phyloP scores from a whole-genome alignment of 1,140 invertebrate species.

The Brachionus calyciflorus region DNA sequence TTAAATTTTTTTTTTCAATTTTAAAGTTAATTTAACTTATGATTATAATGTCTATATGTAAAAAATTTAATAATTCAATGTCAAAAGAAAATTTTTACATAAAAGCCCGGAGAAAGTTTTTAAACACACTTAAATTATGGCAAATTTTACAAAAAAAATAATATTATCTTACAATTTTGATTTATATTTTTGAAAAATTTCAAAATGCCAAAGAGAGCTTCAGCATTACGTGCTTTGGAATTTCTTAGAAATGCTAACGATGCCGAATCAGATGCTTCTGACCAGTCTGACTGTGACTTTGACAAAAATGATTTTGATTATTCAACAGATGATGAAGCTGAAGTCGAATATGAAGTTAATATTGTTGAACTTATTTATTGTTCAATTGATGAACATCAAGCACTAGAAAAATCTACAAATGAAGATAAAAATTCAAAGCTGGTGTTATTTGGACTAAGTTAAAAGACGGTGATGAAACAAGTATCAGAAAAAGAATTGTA shows the following conservation, averaged over 20 bases:
- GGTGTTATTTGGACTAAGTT: constrained; percentile 11
- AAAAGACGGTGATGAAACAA: neutral
- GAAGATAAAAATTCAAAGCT: constrained; percentile 21
- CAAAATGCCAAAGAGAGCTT: neutral
- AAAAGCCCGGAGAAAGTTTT: constrained; percentile 1
- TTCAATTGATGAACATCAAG: neutral
- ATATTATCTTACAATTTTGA: no score
- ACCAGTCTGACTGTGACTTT: neutral
- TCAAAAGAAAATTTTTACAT: neutral
- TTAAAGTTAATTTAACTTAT: no score
- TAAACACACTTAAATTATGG: neutral
- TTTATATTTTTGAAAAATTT: neutral
- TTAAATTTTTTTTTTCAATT: no score
- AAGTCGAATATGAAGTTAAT: no score
- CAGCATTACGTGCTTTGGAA: constrained; percentile 7
- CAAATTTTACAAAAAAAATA: neutral
- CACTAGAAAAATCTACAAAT: neutral
- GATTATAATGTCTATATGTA: no score
- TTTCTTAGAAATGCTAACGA: neutral
- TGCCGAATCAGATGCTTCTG: neutral
- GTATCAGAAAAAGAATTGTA: neutral
- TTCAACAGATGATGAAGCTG: neutral
- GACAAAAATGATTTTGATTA: neutral
- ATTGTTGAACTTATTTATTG: neutral
- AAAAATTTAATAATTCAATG: no score